Evolutionary conservation across 2,797 vertebrate genomes (phyloP).

Genomic region (Neosilurus mollespiculum): DNA sequence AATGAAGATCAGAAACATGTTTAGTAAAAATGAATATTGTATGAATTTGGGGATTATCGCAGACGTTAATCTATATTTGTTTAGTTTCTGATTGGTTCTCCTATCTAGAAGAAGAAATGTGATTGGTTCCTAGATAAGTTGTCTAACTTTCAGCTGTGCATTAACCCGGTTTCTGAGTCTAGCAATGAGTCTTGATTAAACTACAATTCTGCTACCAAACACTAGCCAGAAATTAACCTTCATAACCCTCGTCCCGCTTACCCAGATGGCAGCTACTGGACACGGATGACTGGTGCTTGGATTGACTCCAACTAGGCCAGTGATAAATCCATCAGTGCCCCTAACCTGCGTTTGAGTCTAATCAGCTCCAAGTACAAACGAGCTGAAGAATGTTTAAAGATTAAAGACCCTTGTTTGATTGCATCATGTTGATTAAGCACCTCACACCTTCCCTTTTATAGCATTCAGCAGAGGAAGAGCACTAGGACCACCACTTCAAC

Average conservation of each 20-base stretch:
- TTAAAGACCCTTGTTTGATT: not conserved
- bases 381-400: conserved; percentile 24
- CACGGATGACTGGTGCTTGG: conserved; percentile 8
- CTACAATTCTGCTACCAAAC: not conserved
- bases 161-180: no score
- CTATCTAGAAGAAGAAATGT: no score
- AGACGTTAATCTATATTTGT: no score
- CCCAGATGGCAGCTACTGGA: not conserved
- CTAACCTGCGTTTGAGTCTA: conserved; percentile 20
- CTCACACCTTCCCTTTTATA: not conserved
- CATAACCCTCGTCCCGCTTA: not conserved
- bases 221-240: not conserved
- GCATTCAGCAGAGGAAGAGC: not conserved
- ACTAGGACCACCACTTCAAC: not conserved
- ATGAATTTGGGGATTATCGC: no score
- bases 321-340: conserved; percentile 17
- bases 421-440: conserved; percentile 31
- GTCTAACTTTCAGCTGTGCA: no score
- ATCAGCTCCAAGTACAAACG: conserved; percentile 6
- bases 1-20: no score
- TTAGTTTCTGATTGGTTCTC: no score
- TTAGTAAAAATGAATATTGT: no score
- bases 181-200: not conserved
- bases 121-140: no score
- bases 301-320: conserved; percentile 16